phyloP scores from a whole-genome alignment of 2,888 invertebrate species.

The Lasioglossum zephyrum region DNA sequence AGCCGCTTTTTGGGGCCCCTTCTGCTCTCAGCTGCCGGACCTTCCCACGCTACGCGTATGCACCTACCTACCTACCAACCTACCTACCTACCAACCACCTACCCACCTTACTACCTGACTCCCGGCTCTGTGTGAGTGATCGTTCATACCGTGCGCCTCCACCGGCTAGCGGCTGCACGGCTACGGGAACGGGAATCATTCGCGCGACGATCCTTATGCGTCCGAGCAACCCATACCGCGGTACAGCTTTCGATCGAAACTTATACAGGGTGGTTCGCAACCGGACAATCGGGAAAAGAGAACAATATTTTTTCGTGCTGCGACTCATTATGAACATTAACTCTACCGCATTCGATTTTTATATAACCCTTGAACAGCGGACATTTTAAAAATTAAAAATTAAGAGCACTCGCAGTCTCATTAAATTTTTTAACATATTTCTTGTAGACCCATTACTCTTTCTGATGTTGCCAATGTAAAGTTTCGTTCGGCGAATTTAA shows the following conservation, averaged over 20 bases:
- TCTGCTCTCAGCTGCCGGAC: constrained; percentile 81
- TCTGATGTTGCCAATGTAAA: no score
- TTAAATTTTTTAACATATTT: no score
- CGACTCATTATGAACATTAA: neutral
- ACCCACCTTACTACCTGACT: constrained; percentile 79
- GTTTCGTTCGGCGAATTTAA: no score
- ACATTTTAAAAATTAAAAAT: no score
- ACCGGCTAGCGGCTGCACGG: constrained; percentile 14
- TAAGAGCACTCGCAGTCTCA: no score
- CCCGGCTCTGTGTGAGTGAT: constrained; percentile 55
- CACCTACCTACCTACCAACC: constrained; percentile 71
- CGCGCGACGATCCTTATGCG: neutral
- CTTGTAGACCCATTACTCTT: no score
- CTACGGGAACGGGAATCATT: constrained; percentile 41
- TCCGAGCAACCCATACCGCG: neutral
- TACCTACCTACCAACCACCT: constrained; percentile 70
- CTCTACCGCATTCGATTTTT: no score
- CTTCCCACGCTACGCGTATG: constrained; percentile 82
- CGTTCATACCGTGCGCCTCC: constrained; percentile 36
- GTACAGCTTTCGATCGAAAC: neutral
- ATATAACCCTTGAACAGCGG: no score
- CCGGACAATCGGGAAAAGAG: neutral
- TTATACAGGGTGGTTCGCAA: neutral
- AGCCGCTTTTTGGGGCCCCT: constrained; percentile 77
- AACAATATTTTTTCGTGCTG: neutral